Evolutionary conservation across 2,113 vertebrate species (phyloP), one percentile per base, ranked within the genome.

Genomic region (Nerophis ophidion): DNA sequence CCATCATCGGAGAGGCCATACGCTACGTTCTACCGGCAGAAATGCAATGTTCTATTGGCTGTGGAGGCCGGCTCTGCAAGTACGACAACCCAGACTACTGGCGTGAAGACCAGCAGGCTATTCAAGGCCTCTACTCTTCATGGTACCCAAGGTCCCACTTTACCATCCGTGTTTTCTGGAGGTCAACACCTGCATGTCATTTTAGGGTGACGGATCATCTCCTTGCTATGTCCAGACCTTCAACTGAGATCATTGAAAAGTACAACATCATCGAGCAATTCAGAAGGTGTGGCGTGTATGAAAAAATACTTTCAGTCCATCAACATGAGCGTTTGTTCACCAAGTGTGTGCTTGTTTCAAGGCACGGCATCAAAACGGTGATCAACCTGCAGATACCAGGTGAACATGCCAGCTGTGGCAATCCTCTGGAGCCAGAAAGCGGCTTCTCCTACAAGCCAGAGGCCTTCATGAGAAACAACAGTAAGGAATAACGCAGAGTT

Each of bases 381-480:
- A 93, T 98, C 89, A 98, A 96, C 86, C 91, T 98, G n/a, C 95
- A 98, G 86, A 88, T 90, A 61, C 91, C 93, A 26, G 95, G 94
- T 63, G 95, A 98, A 84, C 95, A 98, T 0, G 93, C 94, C 4
- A 93, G 88, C 90, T 97, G 95, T 65, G 95, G 94, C 66, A 93
- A 87, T 65, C 89, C 93, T 42, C 84, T 98, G 68, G 95, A 98
- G 69, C 92, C 86, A 51, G 90, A 93, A 46, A 98, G 94, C 0
- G 94, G 94, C 61, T 98, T 98, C 84, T 93, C 93, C 0, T 98
- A 98, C 77, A 89, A 83, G 68, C 95, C 94, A 16, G 94, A 97
- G 81, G 89, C 87, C 57, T 96, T 98, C 78, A 96, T 98, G 94
- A 92, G 93, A 79, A 92, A 94, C 74, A 91, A 92, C 83, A 94